Conservation (phyloP, 1,140 invertebrate genomes). For the Zaprionus camerounensis region DNA sequence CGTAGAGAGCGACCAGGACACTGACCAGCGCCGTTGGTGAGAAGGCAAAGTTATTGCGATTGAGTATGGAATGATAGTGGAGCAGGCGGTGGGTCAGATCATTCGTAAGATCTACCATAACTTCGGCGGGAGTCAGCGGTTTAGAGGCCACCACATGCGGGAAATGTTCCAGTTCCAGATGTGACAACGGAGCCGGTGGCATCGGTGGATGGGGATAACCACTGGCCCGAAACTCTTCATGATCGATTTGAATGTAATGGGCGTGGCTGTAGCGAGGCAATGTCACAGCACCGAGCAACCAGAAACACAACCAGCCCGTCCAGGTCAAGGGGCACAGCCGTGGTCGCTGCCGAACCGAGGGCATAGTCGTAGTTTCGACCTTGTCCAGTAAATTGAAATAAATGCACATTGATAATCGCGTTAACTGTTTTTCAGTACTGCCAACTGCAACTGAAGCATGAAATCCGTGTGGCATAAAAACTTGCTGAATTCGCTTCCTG, state of each 20-base stretch:
- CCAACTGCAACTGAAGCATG: constrained; percentile 43
- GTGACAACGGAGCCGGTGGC: constrained; percentile 62
- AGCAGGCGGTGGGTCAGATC: constrained; percentile 89
- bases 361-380: constrained; percentile 53
- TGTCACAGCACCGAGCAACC: constrained; percentile 7
- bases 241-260: constrained; percentile 79
- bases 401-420: constrained; percentile 70
- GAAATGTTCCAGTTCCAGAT: constrained; percentile 58
- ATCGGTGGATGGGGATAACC: constrained; percentile 69
- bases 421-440: constrained; percentile 48
- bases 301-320: constrained; percentile 7
- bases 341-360: neutral
- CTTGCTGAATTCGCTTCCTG: constrained; percentile 50
- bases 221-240: constrained; percentile 74
- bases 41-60: constrained; percentile 93
- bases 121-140: constrained; percentile 86
- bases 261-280: constrained; percentile 22
- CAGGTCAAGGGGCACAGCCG: constrained; percentile 14
- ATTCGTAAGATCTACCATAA: constrained; percentile 92
- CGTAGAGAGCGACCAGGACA: constrained; percentile 90
- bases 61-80: constrained; percentile 87
- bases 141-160: constrained; percentile 60
- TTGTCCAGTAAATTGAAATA: constrained; percentile 51
- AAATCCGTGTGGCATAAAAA: constrained; percentile 54
- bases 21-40: constrained; percentile 92